Evolutionary conservation across 2,797 vertebrate genomes (phyloP).

Genomic region (Eulemur albifrons): DNA sequence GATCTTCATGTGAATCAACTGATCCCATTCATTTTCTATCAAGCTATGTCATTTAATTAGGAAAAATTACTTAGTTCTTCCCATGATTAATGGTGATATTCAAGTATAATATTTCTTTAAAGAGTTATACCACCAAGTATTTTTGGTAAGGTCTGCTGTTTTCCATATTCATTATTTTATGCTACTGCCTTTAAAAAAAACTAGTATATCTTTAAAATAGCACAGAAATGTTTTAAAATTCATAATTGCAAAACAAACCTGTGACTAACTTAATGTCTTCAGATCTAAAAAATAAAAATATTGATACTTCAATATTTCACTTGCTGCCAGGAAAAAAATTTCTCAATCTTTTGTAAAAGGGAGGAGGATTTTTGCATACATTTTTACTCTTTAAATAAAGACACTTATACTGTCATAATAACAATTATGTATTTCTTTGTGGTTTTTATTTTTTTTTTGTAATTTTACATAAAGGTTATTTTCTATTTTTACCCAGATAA

Average conservation of each 20-base stretch:
- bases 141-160: conserved; percentile 73
- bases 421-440: conserved; percentile 84
- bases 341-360: conserved; percentile 85
- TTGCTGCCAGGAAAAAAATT: conserved; percentile 80
- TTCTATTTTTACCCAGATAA: conserved; percentile 87
- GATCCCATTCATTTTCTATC: not conserved
- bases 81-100: conserved; percentile 3
- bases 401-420: conserved; percentile 85
- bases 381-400: conserved; percentile 89
- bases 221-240: conserved; percentile 72
- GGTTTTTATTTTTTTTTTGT: conserved; percentile 82
- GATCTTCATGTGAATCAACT: not conserved
- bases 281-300: conserved; percentile 79
- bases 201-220: conserved; percentile 65
- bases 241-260: conserved; percentile 74
- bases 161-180: conserved; percentile 64
- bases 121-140: conserved; percentile 26
- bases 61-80: not conserved
- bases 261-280: conserved; percentile 83
- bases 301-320: conserved; percentile 79
- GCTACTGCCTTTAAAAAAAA: conserved; percentile 75
- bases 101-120: conserved; percentile 38
- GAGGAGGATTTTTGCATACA: conserved; percentile 85
- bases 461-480: conserved; percentile 88
- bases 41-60: conserved; percentile 18